Base-by-base conservation (phyloP, 2,113 vertebrate species). In the Romanogobio albipinnatus region DNA sequence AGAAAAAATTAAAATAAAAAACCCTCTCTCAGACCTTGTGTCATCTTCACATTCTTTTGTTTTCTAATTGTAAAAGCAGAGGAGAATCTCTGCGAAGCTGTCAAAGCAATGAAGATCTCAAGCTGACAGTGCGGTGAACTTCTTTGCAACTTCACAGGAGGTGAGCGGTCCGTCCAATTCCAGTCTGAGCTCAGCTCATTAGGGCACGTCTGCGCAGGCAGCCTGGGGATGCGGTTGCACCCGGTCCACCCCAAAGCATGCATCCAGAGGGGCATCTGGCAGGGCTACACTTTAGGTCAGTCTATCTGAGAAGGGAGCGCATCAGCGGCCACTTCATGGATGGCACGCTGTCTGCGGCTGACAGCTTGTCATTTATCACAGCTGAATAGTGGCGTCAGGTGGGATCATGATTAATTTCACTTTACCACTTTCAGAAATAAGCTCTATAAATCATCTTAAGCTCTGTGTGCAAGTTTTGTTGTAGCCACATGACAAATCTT, bases 391-490 rank as follows among this genome's bases (percentile, higher is more conserved):
- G 79, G 88, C 92, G 92, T 94, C 95, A 95, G 94, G 92, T 94
- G 93, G 91, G 94, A 93, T 88, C 87, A 88, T 95, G 94, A 95
- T 95, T 94, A 94, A 95, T 95, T 94, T 94, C 89, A 91, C 94
- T 94, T 95, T 93, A 95, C 93, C 93, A 94, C 94, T 93, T 94
- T 94, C 92, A 94, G 94, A 95, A 95, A 95, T 95, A 95, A 95
- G 94, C 88, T 88, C 93, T 92, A 95, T 95, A 95, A 95, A 95
- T 95, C 95, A 95, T 94, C 86, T 89, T 88, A 91, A 92, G 90
- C 93, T 90, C 76, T 59, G 90, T 66, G 92, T 80, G 88, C 84
- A 84, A 86, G 83, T 90, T 93, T 92, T 76, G 86, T 89, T 90
- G 86, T 83, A 83, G 84, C 89, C 89, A 85, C 91, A 88, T 94